Base-by-base conservation (phyloP, 2,113 vertebrate species). In the Chionodraco myersi region DNA sequence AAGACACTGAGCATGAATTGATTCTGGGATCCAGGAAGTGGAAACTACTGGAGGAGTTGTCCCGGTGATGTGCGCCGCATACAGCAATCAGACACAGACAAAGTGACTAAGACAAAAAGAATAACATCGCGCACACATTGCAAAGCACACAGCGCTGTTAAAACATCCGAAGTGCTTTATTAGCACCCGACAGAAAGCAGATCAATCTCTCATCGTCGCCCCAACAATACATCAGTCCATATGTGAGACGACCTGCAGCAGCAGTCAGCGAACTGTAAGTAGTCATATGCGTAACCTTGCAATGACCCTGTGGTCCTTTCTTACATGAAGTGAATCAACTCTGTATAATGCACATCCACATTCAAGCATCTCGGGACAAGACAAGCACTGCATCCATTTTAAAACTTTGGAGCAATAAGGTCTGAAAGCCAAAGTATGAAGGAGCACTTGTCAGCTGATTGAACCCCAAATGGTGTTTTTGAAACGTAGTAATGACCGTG, bases 11-110 rank as follows among this genome's bases (percentile, higher is more conserved):
- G 58, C 44, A n/a, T 44, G 6, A 57, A 34, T 72, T 53, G 53
- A 77, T 80, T 72, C 76, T 66, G 45, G 6, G 52, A 72, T 11
- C 65, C 36, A 41, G 36, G 36, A 41, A 30, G 3, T 30, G 30
- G 30, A 30, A 30, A 30, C 30, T 30, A 30, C 30, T 30, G 3
- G 30, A 4, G 3, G 0, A 30, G 30, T 47, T 51, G 30, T 26
- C 36, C 1, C 51, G 21, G 1, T 15, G 45, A 60, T 79, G 59
- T 74, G 16, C 74, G 51, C 4, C 59, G 69, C 48, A 57, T n/a
- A 15, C 62, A 76, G 66, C 75, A 75, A 70, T 77, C 49, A 66
- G 58, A 57, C 48, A 54, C 56, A 12, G 68, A n/a, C 56, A 72
- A 68, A 74, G 60, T 63, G 36, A 72, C 8, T 80, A 80, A 48